Base-by-base conservation (phyloP, 2,797 vertebrate species). In the Lutjanus campechanus region DNA sequence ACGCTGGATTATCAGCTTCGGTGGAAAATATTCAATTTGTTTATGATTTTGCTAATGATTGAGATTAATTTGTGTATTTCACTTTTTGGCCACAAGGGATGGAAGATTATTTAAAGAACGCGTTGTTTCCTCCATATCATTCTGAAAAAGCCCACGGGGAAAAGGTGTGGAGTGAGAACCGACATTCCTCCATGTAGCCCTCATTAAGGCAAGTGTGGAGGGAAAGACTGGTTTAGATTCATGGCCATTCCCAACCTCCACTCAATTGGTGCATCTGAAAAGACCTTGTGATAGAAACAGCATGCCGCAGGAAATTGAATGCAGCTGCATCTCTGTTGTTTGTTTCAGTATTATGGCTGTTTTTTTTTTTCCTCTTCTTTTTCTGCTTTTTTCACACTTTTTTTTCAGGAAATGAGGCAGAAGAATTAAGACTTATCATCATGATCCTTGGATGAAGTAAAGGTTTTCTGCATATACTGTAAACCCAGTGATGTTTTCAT, bases 291-390 rank as follows among this genome's bases (percentile, higher is more conserved):
- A 94, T 93, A 67, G 89, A 89, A 94, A 91, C 87, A 90, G 86
- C 91, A 91, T 90, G 92, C 78, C 49, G 77, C 79, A 91, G 93
- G 92, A 95, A 93, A 94, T 94, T 91, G 81, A 92, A 91, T 55
- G 62, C 94, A 94, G 93, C 91, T 95, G 93, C 83, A 77, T 77
- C 81, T 65, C 77, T 78, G 76, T 90, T 91, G 91, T 91, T 92
- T 93, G 84, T 92, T 90, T 84, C 87, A 79, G 54, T 50, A 11
- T 88, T 88, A 66, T 49, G 79, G 43, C 8, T 66, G 62, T 72
- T 61, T 77, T 22, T 58, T 36, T 25, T 61, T 47, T 8, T 43
- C 17, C 41, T 13, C 12, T 56, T 16, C 44, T 46, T 43, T 46
- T 66, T 79, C 59, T 67, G 29, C 43, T 41, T 69, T 66, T 36